Evolutionary conservation across 2,113 vertebrate species (phyloP), one percentile per base, ranked within the genome.

Genomic region (Tringa solitaria): DNA sequence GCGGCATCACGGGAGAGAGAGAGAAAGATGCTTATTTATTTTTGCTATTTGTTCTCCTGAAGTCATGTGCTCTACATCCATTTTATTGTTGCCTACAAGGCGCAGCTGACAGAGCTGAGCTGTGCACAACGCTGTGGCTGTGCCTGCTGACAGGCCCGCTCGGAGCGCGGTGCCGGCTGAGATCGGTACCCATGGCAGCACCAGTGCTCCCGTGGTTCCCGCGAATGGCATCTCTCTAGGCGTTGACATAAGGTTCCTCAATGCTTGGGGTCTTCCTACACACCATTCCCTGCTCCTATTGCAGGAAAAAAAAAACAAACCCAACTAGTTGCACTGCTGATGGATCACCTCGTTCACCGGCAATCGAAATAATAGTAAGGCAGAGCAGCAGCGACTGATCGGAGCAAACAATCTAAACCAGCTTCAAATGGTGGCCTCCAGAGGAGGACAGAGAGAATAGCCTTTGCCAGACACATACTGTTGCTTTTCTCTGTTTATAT

Each of bases 11-110:
- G 56, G 93, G 74, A 78, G 67, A 69, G 41, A 69, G 41, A 65
- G 65, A 23, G 57, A 85, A 63, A 84, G 77, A 60, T 1, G 32
- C 48, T 79, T 95, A 41, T 89, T 96, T 96, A 76, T 96, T 94
- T 92, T 94, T 92, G 61, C 87, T 91, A 30, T 95, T 95, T 95
- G 78, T 89, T 96, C 61, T 93, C 76, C 77, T 46, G 59, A 69
- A 89, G 70, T 93, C 91, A 93, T 79, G 77, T 91, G 89, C 45
- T 79, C 67, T n/a, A 63, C 92, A 91, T 89, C 89, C 91, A 95
- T 96, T 92, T 96, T 74, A 85, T 22, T 51, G 67, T 79, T 85
- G 81, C 81, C 91, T 95, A 70, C 78, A 41, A 46, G 8, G 70
- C 0, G 2, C 92, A 77, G 87, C 63, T 83, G 82, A 48, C 61